phyloP scores from a whole-genome alignment of 2,888 invertebrate species.

The Drosophila niveifrons region DNA sequence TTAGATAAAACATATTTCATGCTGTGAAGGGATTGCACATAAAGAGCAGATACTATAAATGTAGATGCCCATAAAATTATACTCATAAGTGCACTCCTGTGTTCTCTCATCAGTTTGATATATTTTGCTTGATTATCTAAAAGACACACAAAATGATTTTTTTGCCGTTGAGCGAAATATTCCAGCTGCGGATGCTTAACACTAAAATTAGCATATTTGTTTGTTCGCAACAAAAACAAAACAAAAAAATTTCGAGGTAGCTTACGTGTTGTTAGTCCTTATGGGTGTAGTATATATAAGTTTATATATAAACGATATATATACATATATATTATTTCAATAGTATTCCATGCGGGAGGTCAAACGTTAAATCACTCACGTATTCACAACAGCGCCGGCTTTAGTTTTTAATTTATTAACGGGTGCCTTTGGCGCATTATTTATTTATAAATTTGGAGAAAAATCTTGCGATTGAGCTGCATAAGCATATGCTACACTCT shows the following conservation, averaged over 20 bases:
- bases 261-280: constrained; percentile 7
- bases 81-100: background rate
- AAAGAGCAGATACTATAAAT: background rate
- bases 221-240: background rate
- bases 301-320: background rate
- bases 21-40: background rate
- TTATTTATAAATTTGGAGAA: constrained; percentile 70
- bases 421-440: constrained; percentile 39
- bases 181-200: constrained; percentile 8
- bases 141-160: constrained; percentile 9
- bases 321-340: constrained; percentile 3
- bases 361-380: constrained; percentile 27
- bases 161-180: constrained; percentile 6
- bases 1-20: background rate
- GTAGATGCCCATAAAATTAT: constrained; percentile 1
- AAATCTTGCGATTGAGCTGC: constrained; percentile 4
- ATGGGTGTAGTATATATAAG: background rate
- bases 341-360: constrained; percentile 10
- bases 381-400: constrained; percentile 19
- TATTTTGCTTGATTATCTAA: constrained; percentile 7
- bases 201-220: constrained; percentile 46
- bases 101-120: constrained; percentile 11
- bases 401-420: constrained; percentile 53
- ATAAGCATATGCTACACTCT: constrained; percentile 50
- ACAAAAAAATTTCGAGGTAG: background rate